phyloP scores from a whole-genome alignment of 2,797 vertebrate species.

The Squalus acanthias region DNA sequence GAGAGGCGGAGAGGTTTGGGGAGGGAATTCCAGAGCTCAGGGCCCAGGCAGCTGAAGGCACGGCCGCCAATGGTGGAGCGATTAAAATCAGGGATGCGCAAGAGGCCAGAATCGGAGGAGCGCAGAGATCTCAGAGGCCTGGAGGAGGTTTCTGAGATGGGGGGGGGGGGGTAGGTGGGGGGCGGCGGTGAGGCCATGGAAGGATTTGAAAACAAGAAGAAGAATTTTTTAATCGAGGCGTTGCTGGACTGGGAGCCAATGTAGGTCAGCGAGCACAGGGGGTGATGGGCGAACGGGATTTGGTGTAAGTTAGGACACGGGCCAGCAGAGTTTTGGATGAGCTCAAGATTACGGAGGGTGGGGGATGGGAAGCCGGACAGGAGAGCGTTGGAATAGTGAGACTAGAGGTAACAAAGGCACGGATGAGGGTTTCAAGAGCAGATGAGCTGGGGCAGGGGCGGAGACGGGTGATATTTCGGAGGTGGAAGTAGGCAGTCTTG shows the following conservation, averaged over 20 bases:
- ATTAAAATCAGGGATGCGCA: not conserved
- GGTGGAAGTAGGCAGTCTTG: not conserved
- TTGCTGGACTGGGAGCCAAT: not conserved
- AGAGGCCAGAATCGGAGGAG: not conserved
- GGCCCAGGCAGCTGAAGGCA: too few relatives aligned
- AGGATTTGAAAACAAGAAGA: not conserved
- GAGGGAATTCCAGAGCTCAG: not conserved
- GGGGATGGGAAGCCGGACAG: too few relatives aligned
- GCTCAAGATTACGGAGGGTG: not conserved
- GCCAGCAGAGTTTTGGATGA: not conserved
- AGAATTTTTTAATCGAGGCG: not conserved
- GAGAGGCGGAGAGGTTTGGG: not conserved
- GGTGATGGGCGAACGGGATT: too few relatives aligned
- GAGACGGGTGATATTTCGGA: not conserved
- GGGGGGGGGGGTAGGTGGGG: not conserved
- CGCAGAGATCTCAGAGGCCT: not conserved
- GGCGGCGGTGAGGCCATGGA: not conserved
- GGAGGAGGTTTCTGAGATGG: not conserved
- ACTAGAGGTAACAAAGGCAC: not conserved
- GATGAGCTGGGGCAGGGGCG: not conserved
- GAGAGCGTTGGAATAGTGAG: not conserved
- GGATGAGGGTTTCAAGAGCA: not conserved
- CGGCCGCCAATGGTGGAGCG: not conserved
- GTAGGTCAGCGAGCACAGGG: too few relatives aligned
- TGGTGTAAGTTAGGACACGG: not conserved